Evolutionary conservation across 37 sponge, comb jelly and placozoan genomes (phyloP), one percentile per base, ranked within the genome.

Genomic region (Mnemiopsis leidyi): DNA sequence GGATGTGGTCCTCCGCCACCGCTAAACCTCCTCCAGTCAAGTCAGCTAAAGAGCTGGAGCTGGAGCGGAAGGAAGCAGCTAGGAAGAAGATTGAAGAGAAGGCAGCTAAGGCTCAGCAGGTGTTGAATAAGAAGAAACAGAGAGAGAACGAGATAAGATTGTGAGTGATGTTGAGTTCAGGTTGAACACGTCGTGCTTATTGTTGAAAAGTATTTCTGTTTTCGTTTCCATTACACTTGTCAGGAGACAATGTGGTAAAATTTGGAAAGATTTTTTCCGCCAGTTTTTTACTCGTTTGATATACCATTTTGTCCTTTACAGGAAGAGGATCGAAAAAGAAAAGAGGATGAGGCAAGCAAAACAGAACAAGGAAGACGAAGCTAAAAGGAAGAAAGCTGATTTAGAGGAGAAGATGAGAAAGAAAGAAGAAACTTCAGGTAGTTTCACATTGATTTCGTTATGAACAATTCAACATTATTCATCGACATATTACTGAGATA

Each of bases 341-440:
- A 85, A 85, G 90, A 85, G 90, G 90, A 38, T 40, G 61, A 38
- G 39, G 26, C 90, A 40, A 38, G 61, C 61, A n/a, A 85, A 85
- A 39, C 90, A 85, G 61, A 85, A 85, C 61, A 85, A 85, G 61
- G 90, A 85, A 40, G 90, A 85, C 3, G 90, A 85, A 21, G 90
- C n/a, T 2, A 85, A 85, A 61, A 85, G 39, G 90, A 85, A 85
- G 90, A 85, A 85, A 85, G 90, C 40, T 23, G 90, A 85, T 35
- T 25, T 85, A 28, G 90, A 85, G 26, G 90, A 85, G 48, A 85
- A 21, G 30, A 38, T 85, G 61, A 85, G 30, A 61, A 85, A 85
- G 61, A 38, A 40, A 23, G 90, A 85, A 28, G 90, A 38, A 40
- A 26, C 61, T 3, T 38, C 90, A 39, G 90, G 90, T 85, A 39